These are phyloP conservation scores for Grammomys dolichurus DNA, from an alignment of 2,113 vertebrate genomes.

Conservation along the genomic window DNA sequence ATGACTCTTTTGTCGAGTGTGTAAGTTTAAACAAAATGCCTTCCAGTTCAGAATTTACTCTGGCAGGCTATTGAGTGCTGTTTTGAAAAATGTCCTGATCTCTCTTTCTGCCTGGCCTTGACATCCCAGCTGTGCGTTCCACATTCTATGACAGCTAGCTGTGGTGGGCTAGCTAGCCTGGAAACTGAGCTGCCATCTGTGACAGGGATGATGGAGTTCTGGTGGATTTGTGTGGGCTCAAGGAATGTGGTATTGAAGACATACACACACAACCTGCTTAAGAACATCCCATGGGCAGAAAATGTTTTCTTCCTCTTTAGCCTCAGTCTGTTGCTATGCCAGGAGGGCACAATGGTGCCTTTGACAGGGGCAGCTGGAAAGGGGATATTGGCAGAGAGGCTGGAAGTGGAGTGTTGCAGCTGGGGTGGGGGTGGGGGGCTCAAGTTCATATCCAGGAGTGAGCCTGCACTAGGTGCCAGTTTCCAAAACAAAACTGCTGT, in stretches of 20 bases:
- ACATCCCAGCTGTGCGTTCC: conserved; percentile 24
- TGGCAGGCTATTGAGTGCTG: not conserved
- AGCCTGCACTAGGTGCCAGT: conserved; percentile 84
- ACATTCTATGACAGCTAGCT: not conserved
- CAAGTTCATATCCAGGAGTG: conserved; percentile 88
- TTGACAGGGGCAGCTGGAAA: conserved; percentile 89
- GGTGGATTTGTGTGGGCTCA: conserved; percentile 74
- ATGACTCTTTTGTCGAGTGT: conserved; percentile 15
- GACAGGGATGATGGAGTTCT: conserved; percentile 49
- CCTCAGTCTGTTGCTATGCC: conserved; percentile 78
- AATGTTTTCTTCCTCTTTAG: conserved; percentile 74
- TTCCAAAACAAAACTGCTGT: conserved; percentile 89
- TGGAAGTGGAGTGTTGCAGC: conserved; percentile 88
- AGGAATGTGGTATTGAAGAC: conserved; percentile 72
- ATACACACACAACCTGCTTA: conserved; percentile 79
- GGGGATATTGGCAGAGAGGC: conserved; percentile 83
- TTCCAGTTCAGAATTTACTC: conserved; percentile 27
- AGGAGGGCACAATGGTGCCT: conserved; percentile 86
- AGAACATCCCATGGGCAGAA: conserved; percentile 79
- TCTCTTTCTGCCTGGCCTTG: not conserved
- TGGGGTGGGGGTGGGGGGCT: conserved; percentile 77
- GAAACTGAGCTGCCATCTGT: conserved; percentile 61
- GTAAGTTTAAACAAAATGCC: conserved; percentile 12
- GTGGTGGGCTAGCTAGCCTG: conserved; percentile 19
- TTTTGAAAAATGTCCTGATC: not conserved